These are phyloP conservation scores for Pogonocherus hispidulus DNA, from an alignment of 2,888 invertebrate species.

Conservation along the genomic window DNA sequence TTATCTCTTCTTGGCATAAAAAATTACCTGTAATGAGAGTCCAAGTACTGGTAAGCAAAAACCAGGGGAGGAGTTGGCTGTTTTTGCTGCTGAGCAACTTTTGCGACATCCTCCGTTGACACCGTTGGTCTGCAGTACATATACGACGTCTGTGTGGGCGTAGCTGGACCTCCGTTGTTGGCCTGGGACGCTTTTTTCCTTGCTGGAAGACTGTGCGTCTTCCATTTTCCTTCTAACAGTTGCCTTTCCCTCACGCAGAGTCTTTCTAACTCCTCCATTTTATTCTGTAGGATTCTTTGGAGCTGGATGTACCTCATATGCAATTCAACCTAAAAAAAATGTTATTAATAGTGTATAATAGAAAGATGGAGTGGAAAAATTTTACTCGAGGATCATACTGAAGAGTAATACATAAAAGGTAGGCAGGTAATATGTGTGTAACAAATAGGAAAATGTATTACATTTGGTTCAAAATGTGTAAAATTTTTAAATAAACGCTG, in stretches of 20 bases:
- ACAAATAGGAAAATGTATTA: neutral
- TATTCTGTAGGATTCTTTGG: conserved; percentile 85
- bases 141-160: conserved; percentile 69
- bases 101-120: conserved; percentile 84
- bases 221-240: conserved; percentile 88
- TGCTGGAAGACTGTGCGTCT: conserved; percentile 89
- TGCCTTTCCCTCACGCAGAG: conserved; percentile 86
- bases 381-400: too few relatives aligned
- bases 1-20: too few relatives aligned
- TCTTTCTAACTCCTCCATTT: conserved; percentile 87
- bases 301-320: conserved; percentile 94
- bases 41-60: conserved; percentile 74
- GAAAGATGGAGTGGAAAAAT: too few relatives aligned
- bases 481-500: too few relatives aligned
- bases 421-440: too few relatives aligned
- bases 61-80: conserved; percentile 64
- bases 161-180: conserved; percentile 69
- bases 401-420: too few relatives aligned
- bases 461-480: too few relatives aligned
- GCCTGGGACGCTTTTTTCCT: conserved; percentile 81
- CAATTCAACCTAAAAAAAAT: conserved; percentile 81
- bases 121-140: conserved; percentile 80
- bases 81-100: conserved; percentile 60
- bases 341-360: neutral
- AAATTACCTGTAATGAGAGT: conserved; percentile 78